These are phyloP conservation scores for Thaumetopoea pityocampa DNA, from an alignment of 1,140 invertebrate species.

Conservation along the genomic window DNA sequence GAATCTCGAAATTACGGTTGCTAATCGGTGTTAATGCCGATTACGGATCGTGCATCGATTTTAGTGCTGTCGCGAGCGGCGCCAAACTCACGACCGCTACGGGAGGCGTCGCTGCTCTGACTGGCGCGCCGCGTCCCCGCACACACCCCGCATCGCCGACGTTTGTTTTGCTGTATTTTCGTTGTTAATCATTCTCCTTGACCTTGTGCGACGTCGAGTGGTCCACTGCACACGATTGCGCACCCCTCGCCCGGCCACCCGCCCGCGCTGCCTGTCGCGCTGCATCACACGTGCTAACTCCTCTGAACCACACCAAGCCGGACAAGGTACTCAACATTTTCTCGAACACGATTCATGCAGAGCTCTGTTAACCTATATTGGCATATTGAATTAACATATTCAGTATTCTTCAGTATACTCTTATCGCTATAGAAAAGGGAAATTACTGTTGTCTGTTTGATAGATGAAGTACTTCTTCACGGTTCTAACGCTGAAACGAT, in stretches of 20 bases:
- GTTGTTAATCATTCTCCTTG: slow-evolving; percentile 76
- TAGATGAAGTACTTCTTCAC: too few relatives aligned
- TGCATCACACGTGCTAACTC: slow-evolving; percentile 58
- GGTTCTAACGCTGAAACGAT: too few relatives aligned
- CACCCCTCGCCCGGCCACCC: slow-evolving; percentile 60
- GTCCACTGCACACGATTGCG: slow-evolving; percentile 73
- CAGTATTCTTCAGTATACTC: too few relatives aligned
- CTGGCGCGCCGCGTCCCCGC: slow-evolving; percentile 59
- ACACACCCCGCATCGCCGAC: slow-evolving; percentile 51
- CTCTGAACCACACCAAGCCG: slow-evolving; percentile 34
- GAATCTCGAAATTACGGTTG: slow-evolving; percentile 49
- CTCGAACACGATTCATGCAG: slow-evolving; percentile 5
- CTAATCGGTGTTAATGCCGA: slow-evolving; percentile 51
- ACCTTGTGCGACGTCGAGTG: slow-evolving; percentile 74
- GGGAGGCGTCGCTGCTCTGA: slow-evolving; percentile 61
- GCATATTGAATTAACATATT: too few relatives aligned
- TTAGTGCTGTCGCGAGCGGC: slow-evolving; percentile 60
- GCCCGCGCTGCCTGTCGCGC: slow-evolving; percentile 53
- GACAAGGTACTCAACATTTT: slow-evolving; percentile 13
- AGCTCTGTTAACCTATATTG: slow-evolving; percentile 15
- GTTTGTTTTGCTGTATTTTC: slow-evolving; percentile 76
- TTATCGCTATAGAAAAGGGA: too few relatives aligned
- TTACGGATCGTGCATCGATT: slow-evolving; percentile 72
- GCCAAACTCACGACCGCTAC: slow-evolving; percentile 51
- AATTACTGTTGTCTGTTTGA: too few relatives aligned